Evolutionary conservation across 2,113 vertebrate species (phyloP).

Genomic region (Paramisgurnus dabryanus): DNA sequence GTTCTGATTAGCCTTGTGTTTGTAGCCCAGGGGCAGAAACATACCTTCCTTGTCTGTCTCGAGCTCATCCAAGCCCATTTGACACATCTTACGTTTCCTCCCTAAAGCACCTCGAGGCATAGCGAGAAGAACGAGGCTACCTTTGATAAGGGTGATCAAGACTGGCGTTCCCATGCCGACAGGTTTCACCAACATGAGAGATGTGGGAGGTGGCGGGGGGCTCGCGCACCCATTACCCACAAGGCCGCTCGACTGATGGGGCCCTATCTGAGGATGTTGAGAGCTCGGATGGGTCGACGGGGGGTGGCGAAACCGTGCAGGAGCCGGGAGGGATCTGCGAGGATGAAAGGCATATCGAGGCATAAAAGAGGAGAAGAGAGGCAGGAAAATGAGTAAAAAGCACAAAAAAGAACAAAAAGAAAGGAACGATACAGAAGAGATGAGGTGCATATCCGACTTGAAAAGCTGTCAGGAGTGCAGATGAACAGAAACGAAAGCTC

Average conservation of each 20-base stretch:
- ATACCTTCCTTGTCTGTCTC: conserved; percentile 44
- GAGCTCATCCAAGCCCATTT: conserved; percentile 42
- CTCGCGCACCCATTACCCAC: conserved; percentile 40
- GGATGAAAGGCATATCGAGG: conserved; percentile 47
- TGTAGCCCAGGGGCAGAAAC: conserved; percentile 39
- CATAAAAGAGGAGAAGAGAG: conserved; percentile 35
- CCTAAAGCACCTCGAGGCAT: conserved; percentile 52
- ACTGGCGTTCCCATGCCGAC: conserved; percentile 53
- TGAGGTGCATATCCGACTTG: conserved; percentile 23
- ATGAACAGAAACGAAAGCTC: conserved; percentile 28
- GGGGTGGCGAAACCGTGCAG: conserved; percentile 8
- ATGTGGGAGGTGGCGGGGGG: neutral
- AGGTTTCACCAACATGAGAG: conserved; percentile 52
- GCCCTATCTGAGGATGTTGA: conserved; percentile 37
- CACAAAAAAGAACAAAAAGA: conserved; percentile 47
- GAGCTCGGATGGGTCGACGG: neutral
- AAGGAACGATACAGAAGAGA: conserved; percentile 32
- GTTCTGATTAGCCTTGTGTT: conserved; percentile 36
- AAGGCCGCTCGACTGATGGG: conserved; percentile 45
- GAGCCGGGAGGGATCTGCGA: conserved; percentile 26
- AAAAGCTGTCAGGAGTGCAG: conserved; percentile 33
- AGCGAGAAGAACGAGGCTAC: conserved; percentile 44
- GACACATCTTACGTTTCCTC: conserved; percentile 54
- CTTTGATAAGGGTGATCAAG: conserved; percentile 60
- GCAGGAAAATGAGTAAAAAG: conserved; percentile 41